Evolutionary conservation across 2,888 invertebrate genomes (phyloP), one percentile per base, ranked within the genome.

Genomic region (Loripinus fragilis): DNA sequence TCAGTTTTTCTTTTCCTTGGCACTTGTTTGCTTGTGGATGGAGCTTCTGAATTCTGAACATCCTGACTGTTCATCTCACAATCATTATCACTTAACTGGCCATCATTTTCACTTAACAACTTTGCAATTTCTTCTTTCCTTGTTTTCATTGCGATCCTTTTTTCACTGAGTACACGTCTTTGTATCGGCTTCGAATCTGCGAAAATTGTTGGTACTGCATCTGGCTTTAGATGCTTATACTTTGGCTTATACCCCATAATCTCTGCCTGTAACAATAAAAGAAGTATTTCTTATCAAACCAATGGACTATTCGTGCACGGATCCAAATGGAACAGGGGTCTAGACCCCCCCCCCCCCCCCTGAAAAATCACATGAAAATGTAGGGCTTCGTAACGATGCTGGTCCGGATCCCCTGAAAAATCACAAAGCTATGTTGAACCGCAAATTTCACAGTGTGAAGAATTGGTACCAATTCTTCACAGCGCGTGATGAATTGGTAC

Each of bases 241-340:
- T 55, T 55, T 55, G 55, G 55, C 8, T 25, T 55, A 17, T 55
- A 55, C 23, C 55, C 55, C 55, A 55, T 7, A 2, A 28, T 28
- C 55, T 55, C 55, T 55, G 55, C 55, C 55, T 55, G 55, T 12
- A 55, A 55, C n/a, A n/a, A n/a, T n/a, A n/a, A n/a, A n/a, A n/a
- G n/a, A n/a, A n/a, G n/a, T n/a, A n/a, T n/a, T n/a, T n/a, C n/a
- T n/a, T n/a, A n/a, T n/a, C n/a, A 42, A 42, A 42, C n/a, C n/a
- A n/a, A n/a, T n/a, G n/a, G n/a, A n/a, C n/a, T n/a, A n/a, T n/a
- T n/a, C n/a, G n/a, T n/a, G n/a, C n/a, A n/a, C n/a, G n/a, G n/a
- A n/a, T n/a, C n/a, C n/a, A n/a, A n/a, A n/a, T n/a, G n/a, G n/a
- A n/a, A n/a, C n/a, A n/a, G n/a, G n/a, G n/a, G n/a, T n/a, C n/a